Evolutionary conservation across 2,888 invertebrate genomes (phyloP).

Genomic region (Maniola hyperantus): DNA sequence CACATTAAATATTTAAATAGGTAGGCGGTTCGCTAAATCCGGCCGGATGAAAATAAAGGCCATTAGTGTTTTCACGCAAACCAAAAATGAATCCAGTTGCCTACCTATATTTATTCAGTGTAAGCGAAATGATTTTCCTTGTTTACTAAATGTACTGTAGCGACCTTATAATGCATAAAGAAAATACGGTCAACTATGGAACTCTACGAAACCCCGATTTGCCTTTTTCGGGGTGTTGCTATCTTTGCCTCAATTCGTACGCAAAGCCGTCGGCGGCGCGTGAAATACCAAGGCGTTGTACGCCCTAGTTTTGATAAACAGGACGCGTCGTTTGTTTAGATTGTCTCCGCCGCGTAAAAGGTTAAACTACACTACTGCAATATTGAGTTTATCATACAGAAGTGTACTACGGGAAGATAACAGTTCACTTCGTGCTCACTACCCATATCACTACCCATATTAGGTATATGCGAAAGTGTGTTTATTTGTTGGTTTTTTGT

Average conservation of each 20-base stretch:
- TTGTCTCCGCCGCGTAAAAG: constrained; percentile 58
- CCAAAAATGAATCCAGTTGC: constrained; percentile 17
- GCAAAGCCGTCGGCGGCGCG: constrained; percentile 75
- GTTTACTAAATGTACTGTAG: constrained; percentile 59
- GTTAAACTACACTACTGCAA: constrained; percentile 62
- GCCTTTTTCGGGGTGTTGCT: constrained; percentile 75
- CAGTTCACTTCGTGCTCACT: too few relatives aligned
- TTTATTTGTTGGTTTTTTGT: too few relatives aligned
- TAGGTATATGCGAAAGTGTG: too few relatives aligned
- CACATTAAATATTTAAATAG: background rate
- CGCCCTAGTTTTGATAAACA: constrained; percentile 77
- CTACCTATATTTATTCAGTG: constrained; percentile 63
- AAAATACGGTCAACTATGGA: constrained; percentile 73
- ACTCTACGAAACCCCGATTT: constrained; percentile 75
- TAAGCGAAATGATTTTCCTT: constrained; percentile 62
- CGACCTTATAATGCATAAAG: constrained; percentile 72
- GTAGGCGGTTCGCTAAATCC: background rate
- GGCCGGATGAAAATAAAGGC: constrained; percentile 1
- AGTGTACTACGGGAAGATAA: background rate
- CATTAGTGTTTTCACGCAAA: constrained; percentile 9
- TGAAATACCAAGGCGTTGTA: constrained; percentile 74
- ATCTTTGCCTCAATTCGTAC: constrained; percentile 76
- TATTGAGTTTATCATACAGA: constrained; percentile 6
- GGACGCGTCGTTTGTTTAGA: constrained; percentile 79
- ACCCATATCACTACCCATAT: too few relatives aligned